Evolutionary conservation across 2,113 vertebrate species (phyloP), one percentile per base, ranked within the genome.

Genomic region (Hemibagrus wyckioides): DNA sequence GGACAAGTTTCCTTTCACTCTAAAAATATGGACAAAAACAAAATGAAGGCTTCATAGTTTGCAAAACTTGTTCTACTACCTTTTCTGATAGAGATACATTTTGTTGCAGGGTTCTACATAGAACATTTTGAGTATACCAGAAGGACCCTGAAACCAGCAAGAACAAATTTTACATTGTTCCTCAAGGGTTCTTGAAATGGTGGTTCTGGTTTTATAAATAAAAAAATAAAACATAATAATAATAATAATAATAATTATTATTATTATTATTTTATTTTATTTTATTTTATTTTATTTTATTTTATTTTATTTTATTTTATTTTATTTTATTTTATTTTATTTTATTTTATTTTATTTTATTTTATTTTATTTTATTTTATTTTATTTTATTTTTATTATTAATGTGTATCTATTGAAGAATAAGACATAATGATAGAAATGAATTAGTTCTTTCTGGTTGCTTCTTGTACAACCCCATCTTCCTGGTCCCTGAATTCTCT

Each of bases 1-100:
- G 44, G 61, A 73, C 86, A 82, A 61, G 30, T 61, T 71, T 36
- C 54, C n/a, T 19, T 67, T 39, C 21, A 41, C 30, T 87, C 75
- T 73, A 19, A 71, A 54, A 71, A 54, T 30, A 30, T 80, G 9
- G n/a, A 77, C 73, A 48, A 44, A 28, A 15, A 54, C 50, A 15
- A 33, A 79, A 21, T 79, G 17, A 79, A 52, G 17, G 6, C 4
- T 44, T 75, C 23, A 13, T 28, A 50, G 39, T 48, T 48, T 44
- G 21, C 23, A 41, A 23, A 73, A 14, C 30, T 0, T 2, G 65
- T 21, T 71, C 33, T 39, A 39, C 21, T 44, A 71, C 33, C 17
- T 39, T 48, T 48, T 76, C 39, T 48, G 41, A 41, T 13, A 23
- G 21, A 11, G 25, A n/a, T 11, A 50, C 25, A n/a, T 3, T 77